phyloP scores from a whole-genome alignment of 2,888 invertebrate genomes.

The Drosophila mimetica region DNA sequence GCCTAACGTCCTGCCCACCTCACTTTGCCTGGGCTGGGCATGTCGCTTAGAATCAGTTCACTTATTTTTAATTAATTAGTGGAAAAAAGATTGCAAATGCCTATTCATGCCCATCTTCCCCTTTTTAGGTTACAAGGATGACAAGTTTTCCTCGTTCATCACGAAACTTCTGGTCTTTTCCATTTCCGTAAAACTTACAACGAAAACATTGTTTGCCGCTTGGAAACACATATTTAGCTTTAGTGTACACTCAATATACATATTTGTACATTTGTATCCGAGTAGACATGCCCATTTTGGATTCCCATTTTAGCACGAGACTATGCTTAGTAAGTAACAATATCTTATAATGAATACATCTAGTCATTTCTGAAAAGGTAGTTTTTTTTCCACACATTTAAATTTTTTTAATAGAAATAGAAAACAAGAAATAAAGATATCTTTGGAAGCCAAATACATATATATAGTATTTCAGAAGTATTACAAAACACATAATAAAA shows the following conservation, averaged over 20 bases:
- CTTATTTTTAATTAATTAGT: slow-evolving; percentile 80
- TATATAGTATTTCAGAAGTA: too few species aligned
- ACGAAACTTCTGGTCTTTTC: slow-evolving; percentile 18
- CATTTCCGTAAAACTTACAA: slow-evolving; percentile 33
- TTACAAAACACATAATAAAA: too few species aligned
- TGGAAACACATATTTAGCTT: slow-evolving; percentile 64
- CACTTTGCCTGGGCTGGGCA: slow-evolving; percentile 12
- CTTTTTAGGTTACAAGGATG: slow-evolving; percentile 57
- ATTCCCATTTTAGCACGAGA: too few species aligned
- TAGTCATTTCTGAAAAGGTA: too few species aligned
- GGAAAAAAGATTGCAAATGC: slow-evolving; percentile 72
- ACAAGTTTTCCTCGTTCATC: slow-evolving; percentile 58
- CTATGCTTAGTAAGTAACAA: too few species aligned
- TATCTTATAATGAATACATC: too few species aligned
- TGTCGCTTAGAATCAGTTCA: slow-evolving; percentile 65
- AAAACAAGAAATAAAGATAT: too few species aligned
- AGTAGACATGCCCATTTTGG: slow-evolving; percentile 41
- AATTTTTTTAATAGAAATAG: too few species aligned
- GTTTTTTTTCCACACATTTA: too few species aligned
- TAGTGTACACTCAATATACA: slow-evolving; percentile 41
- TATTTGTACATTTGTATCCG: neutral
- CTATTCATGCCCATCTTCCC: neutral
- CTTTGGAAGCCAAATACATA: too few species aligned
- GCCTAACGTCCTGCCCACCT: slow-evolving; percentile 10
- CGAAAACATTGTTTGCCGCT: too few species aligned